phyloP scores from a whole-genome alignment of 2,797 vertebrate species.

The Channallabes apus region DNA sequence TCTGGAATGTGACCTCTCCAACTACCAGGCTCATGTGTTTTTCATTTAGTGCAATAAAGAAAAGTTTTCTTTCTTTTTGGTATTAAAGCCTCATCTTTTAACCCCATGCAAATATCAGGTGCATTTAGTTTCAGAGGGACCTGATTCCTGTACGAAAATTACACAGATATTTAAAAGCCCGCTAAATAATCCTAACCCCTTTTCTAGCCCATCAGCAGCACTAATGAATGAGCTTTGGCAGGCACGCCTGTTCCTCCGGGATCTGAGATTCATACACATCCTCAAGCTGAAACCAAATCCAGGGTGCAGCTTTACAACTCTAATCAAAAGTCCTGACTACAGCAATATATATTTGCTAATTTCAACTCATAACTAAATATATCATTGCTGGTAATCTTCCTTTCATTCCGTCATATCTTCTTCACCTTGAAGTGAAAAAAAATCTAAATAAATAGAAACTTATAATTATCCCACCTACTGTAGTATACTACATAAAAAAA shows the following conservation, averaged over 20 bases:
- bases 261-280: conserved; percentile 36
- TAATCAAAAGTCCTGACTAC: background rate
- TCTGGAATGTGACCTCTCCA: conserved; percentile 63
- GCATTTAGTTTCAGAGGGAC: conserved; percentile 66
- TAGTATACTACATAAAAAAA: background rate
- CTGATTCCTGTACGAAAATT: conserved; percentile 72
- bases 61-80: conserved; percentile 65
- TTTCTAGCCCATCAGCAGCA: conserved; percentile 28
- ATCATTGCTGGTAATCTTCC: background rate
- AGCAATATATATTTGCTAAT: background rate
- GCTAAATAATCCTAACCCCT: conserved; percentile 44
- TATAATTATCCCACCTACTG: background rate
- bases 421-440: background rate
- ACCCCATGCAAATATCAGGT: conserved; percentile 59
- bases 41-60: conserved; percentile 68
- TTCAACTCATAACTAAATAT: background rate
- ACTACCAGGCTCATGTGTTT: conserved; percentile 69
- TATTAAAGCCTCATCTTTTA: conserved; percentile 40
- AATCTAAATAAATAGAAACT: background rate
- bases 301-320: conserved; percentile 4
- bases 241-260: background rate
- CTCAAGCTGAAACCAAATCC: conserved; percentile 7
- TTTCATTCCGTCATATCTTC: background rate
- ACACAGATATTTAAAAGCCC: conserved; percentile 71
- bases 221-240: conserved; percentile 27